Percentiles rank a stretch among this genome's conserved stretches.
Evolutionary conservation across 2,797 vertebrate genomes (phyloP).

Genomic region (Toxotes lorentzi): DNA sequence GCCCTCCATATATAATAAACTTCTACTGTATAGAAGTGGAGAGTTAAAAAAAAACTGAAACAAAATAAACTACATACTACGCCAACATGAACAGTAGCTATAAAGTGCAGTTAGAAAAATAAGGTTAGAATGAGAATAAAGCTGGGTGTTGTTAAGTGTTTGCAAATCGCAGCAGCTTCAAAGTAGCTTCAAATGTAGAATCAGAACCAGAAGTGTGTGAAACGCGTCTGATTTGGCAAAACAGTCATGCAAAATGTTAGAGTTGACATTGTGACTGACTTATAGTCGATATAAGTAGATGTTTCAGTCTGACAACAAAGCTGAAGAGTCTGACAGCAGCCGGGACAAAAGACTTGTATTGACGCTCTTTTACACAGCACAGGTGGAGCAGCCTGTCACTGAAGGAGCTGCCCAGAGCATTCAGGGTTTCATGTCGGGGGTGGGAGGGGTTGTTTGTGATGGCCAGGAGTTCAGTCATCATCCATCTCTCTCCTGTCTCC

Average conservation of each 20-base stretch:
- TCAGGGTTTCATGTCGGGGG: neutral
- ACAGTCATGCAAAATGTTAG: neutral
- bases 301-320: neutral
- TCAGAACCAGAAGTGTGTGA: neutral
- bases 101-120: conserved; percentile 1
- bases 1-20: neutral
- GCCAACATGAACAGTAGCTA: neutral
- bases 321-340: neutral
- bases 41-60: neutral
- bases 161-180: neutral
- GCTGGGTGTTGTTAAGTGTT: neutral
- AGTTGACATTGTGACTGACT: neutral
- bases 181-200: neutral
- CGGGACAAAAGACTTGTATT: neutral
- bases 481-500: neutral
- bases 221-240: neutral
- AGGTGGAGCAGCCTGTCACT: conserved; percentile 1
- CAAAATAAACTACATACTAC: neutral
- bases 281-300: neutral
- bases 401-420: neutral
- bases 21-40: neutral
- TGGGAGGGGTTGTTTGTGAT: neutral
- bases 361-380: neutral
- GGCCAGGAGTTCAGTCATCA: neutral
- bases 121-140: neutral